phyloP scores from a whole-genome alignment of 1,140 invertebrate genomes.

The Drosophila pandora region DNA sequence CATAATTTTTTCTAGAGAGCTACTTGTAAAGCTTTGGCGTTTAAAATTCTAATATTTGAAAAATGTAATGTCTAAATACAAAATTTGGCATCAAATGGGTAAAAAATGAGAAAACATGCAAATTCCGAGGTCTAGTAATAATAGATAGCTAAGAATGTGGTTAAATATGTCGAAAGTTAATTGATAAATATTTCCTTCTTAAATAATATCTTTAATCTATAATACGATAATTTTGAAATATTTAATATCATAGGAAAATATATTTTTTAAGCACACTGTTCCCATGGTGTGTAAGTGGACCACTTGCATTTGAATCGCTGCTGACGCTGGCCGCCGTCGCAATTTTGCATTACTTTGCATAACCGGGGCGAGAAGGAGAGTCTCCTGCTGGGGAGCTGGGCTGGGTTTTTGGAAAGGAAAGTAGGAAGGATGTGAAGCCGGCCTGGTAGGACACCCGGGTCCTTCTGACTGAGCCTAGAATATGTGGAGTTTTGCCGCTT shows the following conservation, averaged over 20 bases:
- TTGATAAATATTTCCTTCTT: no score
- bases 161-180: no score
- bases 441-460: not conserved
- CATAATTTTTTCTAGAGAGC: no score
- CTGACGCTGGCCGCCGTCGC: slow-evolving; percentile 52
- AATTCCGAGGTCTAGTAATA: no score
- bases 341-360: slow-evolving; percentile 81
- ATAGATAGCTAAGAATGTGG: no score
- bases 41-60: no score
- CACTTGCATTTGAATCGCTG: slow-evolving; percentile 74
- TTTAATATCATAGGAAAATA: not conserved
- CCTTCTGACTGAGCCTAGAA: slow-evolving; percentile 31
- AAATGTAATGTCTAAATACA: no score
- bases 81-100: no score
- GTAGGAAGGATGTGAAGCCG: not conserved
- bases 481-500: slow-evolving; percentile 43
- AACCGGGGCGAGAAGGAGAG: slow-evolving; percentile 42
- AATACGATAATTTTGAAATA: not conserved
- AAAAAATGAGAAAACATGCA: no score
- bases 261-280: slow-evolving; percentile 24
- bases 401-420: not conserved
- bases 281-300: slow-evolving; percentile 37
- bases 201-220: no score
- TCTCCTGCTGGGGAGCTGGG: slow-evolving; percentile 14
- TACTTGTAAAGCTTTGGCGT: no score